Evolutionary conservation across 2,888 invertebrate species (phyloP), one percentile per base, ranked within the genome.

Genomic region (Brenthis hecate): DNA sequence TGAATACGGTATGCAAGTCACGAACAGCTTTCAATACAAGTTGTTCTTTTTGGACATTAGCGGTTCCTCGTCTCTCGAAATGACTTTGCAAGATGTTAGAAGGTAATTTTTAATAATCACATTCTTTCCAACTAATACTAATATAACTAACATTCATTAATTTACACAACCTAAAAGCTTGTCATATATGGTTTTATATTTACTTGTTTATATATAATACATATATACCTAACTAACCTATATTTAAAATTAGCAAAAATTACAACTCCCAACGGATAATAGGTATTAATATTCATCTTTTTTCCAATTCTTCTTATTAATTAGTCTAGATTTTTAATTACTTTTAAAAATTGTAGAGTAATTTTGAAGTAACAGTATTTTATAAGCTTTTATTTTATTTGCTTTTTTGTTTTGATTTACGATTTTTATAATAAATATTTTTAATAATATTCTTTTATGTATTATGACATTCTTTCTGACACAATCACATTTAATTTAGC

Each of bases 1-100:
- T 3, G 96, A 96, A n/a, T 92, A 85, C 73, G 75, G 80, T 0
- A 77, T 78, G 58, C 76, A 82, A 0, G 78, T 95, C 5, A 96
- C 96, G 81, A 96, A 95, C 77, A 96, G 95, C 58, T 96, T 96
- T 83, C 96, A 96, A 81, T 96, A 96, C 78, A 96, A 96, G 8
- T 85, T 98, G 58, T 95, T 96, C 73, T 95, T 94, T 78, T 88
- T 98, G 80, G 97, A 97, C 82, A 89, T 98, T 43, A 96, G 96
- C 77, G 97, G 97, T 0, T 94, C 94, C 43, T 93, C 92, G 60
- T 95, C 97, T 76, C 94, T 95, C 61, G 93, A 94, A 55, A 94
- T 95, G 78, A 94, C 95, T 74, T 85, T 96, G 65, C 95, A 96
- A 78, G 96, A 97, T 77, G 90, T 97, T 58, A 94, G 96, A 83